phyloP scores from a whole-genome alignment of 1,140 invertebrate genomes.

The Cydia splendana region DNA sequence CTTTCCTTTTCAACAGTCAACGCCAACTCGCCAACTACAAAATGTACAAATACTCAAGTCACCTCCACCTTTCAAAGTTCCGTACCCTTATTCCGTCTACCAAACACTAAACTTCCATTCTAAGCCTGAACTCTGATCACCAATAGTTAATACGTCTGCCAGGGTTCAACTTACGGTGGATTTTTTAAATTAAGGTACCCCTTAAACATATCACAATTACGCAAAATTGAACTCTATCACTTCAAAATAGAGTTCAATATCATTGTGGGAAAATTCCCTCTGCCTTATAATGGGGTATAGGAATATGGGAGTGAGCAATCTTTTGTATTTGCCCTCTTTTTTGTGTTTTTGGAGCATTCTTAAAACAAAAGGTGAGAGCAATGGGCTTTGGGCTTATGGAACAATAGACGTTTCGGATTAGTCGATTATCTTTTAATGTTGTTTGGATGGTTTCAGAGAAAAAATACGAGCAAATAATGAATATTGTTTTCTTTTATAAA shows the following conservation, averaged over 20 bases:
- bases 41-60: background rate
- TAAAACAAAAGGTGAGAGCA: conserved; percentile 14
- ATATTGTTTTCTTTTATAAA: background rate
- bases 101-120: background rate
- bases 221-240: no score
- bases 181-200: background rate
- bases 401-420: conserved; percentile 14
- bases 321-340: conserved; percentile 25
- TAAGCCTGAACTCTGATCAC: background rate
- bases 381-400: background rate
- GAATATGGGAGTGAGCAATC: background rate
- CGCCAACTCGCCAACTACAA: background rate
- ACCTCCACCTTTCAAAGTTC: background rate
- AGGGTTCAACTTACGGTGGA: background rate
- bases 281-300: background rate
- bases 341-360: conserved; percentile 27
- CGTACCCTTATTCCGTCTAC: background rate
- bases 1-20: background rate
- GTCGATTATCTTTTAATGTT: conserved; percentile 15
- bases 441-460: background rate
- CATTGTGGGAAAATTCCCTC: no score
- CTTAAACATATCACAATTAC: no score
- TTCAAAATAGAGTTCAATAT: no score
- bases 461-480: background rate
- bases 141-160: background rate